A percentile compares a stretch with the other conserved stretches of the same genome.
Evolutionary conservation across 2,888 invertebrate species (phyloP).

Genomic region (Petrophora chlorosata): DNA sequence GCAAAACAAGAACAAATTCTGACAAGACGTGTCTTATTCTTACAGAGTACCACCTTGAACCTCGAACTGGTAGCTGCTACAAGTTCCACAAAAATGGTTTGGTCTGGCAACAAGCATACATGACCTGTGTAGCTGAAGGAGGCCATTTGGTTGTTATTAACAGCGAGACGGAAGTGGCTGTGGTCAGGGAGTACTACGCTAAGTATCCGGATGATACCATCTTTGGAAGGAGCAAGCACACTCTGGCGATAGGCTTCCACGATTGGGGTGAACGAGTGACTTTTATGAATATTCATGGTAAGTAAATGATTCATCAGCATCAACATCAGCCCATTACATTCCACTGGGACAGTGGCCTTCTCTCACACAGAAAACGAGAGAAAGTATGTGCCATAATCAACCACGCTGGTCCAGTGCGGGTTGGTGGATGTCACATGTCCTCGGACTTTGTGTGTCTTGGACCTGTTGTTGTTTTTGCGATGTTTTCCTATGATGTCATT

Average conservation of each 20-base stretch:
- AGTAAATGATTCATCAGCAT: neutral
- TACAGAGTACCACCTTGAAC: conserved; percentile 4
- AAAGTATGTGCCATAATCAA: no score
- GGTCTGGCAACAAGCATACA: conserved; percentile 2
- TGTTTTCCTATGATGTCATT: no score
- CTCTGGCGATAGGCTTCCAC: conserved; percentile 6
- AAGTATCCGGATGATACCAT: neutral
- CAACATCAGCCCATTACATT: no score
- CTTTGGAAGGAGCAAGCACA: neutral
- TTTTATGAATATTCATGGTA: conserved; percentile 13
- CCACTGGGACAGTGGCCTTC: no score
- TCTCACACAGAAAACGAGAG: no score
- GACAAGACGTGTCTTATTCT: no score
- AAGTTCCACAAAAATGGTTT: conserved; percentile 8
- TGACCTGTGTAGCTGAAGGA: conserved; percentile 12
- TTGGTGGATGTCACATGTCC: no score
- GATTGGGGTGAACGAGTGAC: conserved; percentile 6
- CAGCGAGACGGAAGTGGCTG: conserved; percentile 35
- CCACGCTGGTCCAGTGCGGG: no score
- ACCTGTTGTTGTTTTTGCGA: no score
- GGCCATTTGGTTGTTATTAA: conserved; percentile 10
- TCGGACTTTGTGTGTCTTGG: no score
- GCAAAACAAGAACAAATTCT: no score
- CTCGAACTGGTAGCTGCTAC: conserved; percentile 25
- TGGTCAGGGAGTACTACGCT: conserved; percentile 33